Evolutionary conservation across 2,797 vertebrate genomes (phyloP).

Genomic region (Scolopax rusticola): DNA sequence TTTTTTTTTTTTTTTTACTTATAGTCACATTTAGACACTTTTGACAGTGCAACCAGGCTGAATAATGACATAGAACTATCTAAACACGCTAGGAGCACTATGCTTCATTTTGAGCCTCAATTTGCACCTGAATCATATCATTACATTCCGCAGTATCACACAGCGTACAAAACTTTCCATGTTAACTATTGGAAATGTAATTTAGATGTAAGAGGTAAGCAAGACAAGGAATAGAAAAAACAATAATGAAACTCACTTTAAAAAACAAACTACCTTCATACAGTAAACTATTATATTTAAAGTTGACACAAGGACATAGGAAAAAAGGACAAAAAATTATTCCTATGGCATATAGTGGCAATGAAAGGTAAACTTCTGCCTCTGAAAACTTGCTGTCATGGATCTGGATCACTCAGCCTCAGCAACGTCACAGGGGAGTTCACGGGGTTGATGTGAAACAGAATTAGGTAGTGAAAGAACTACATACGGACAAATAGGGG

Average conservation of each 20-base stretch:
- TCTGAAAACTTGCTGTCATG: fast-evolving
- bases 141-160: not conserved
- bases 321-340: not conserved
- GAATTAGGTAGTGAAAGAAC: not conserved
- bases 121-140: constrained; percentile 8
- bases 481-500: not conserved
- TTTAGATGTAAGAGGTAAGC: not conserved
- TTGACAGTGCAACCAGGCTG: not conserved
- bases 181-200: not conserved
- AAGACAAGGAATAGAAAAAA: not conserved
- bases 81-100: not conserved
- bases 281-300: not conserved
- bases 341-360: not conserved
- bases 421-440: not conserved
- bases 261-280: not conserved
- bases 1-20: not conserved
- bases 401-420: not conserved
- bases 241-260: not conserved
- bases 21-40: not conserved
- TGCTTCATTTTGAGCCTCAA: constrained; percentile 3
- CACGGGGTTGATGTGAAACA: not conserved
- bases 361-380: not conserved
- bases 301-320: not conserved
- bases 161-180: not conserved
- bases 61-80: constrained; percentile 6